Percentiles rank a stretch among this genome's conserved stretches.
Evolutionary conservation across 2,888 invertebrate genomes (phyloP).

Genomic region (Heliconius charithonia): DNA sequence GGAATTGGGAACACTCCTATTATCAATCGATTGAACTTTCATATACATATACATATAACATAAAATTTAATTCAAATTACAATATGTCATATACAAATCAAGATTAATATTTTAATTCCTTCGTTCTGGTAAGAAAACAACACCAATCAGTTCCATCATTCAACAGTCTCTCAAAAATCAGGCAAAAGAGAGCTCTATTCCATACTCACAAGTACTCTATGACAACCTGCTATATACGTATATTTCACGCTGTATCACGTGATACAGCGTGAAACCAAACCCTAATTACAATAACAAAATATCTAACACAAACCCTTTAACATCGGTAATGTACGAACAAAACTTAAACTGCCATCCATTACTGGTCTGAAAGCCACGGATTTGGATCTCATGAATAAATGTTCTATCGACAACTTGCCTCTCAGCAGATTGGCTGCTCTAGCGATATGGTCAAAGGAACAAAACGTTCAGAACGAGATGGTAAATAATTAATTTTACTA

Average conservation of each 20-base stretch:
- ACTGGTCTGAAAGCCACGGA: conserved; percentile 41
- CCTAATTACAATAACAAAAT: background rate
- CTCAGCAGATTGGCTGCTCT: conserved; percentile 70
- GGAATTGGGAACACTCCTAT: no score
- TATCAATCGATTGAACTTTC: no score
- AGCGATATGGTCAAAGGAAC: conserved; percentile 74
- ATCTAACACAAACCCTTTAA: conserved; percentile 15
- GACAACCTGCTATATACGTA: background rate
- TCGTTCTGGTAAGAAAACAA: no score
- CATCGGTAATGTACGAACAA: conserved; percentile 23
- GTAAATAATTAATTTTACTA: conserved; percentile 82
- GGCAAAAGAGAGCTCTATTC: no score
- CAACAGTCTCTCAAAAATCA: no score
- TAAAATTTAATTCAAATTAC: no score
- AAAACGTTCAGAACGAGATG: conserved; percentile 66
- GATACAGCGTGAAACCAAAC: background rate
- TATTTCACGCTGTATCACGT: no score
- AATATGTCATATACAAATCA: no score
- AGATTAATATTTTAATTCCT: no score
- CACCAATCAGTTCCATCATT: no score
- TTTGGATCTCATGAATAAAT: conserved; percentile 47
- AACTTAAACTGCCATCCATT: conserved; percentile 46
- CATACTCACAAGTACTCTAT: background rate
- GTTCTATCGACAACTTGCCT: conserved; percentile 68
- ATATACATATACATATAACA: no score